Conservation (phyloP, 2,113 vertebrate genomes). For the Zeus faber region DNA sequence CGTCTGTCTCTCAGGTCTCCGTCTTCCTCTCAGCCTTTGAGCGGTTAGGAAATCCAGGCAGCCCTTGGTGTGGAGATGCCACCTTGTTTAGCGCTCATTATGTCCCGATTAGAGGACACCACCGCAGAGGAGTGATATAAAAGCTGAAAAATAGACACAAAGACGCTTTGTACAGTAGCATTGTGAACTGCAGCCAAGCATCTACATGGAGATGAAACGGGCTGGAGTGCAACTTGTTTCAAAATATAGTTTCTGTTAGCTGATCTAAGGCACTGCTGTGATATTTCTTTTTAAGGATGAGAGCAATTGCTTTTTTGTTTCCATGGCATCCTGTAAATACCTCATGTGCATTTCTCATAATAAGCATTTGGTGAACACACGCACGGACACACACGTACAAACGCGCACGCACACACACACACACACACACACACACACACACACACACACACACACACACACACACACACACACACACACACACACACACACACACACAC, state of each 20-base stretch:
- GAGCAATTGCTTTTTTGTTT: conserved; percentile 70
- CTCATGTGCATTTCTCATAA: conserved; percentile 35
- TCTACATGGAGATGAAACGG: too few species aligned
- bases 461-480: conserved; percentile 5
- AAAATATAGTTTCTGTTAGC: conserved; percentile 22
- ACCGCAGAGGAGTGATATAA: conserved; percentile 54
- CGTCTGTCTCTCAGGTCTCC: conserved; percentile 24
- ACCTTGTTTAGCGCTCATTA: conserved; percentile 76
- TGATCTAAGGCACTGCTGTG: conserved; percentile 42
- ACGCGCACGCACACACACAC: background rate
- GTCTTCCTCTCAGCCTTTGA: conserved; percentile 20
- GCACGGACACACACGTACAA: background rate
- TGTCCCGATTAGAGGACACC: conserved; percentile 70
- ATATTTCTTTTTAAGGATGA: conserved; percentile 47
- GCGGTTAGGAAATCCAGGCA: conserved; percentile 41
- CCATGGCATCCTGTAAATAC: conserved; percentile 74
- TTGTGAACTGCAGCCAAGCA: conserved; percentile 37
- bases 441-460: background rate
- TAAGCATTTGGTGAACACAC: conserved; percentile 33
- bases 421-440: background rate
- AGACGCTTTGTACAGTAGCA: background rate
- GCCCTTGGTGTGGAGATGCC: conserved; percentile 62
- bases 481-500: too few species aligned
- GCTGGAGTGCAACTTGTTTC: too few species aligned
- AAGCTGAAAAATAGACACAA: conserved; percentile 51